Evolutionary conservation across 2,888 invertebrate genomes (phyloP).

Genomic region (Polydrusus cervinus): DNA sequence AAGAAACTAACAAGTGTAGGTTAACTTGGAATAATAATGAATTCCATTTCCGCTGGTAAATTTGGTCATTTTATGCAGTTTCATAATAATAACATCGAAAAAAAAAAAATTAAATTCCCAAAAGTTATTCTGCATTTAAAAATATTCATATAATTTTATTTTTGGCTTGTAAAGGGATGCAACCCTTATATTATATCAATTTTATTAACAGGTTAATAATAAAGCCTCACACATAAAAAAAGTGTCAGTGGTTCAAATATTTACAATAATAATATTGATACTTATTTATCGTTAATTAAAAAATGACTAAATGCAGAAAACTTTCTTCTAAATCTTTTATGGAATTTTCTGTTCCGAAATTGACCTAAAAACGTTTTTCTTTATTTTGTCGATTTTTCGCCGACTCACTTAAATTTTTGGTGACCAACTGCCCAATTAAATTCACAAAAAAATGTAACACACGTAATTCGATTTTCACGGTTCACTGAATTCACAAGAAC

Average conservation of each 20-base stretch:
- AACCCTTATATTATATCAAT: too few relatives aligned
- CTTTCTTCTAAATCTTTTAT: not conserved
- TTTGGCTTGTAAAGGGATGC: too few relatives aligned
- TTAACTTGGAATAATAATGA: constrained; percentile 36
- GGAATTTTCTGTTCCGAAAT: not conserved
- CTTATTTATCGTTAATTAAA: not conserved
- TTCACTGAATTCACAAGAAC: constrained; percentile 48
- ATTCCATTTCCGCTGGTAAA: constrained; percentile 43
- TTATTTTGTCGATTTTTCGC: not conserved
- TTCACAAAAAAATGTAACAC: not conserved
- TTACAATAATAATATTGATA: too few relatives aligned
- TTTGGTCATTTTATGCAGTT: constrained; percentile 38
- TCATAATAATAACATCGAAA: not conserved
- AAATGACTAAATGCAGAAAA: not conserved
- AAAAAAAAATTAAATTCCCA: too few relatives aligned
- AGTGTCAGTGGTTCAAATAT: too few relatives aligned
- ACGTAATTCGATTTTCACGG: constrained; percentile 33
- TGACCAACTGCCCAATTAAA: constrained; percentile 1
- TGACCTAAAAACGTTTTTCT: constrained; percentile 1
- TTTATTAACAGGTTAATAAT: too few relatives aligned
- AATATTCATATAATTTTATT: too few relatives aligned
- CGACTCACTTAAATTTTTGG: constrained; percentile 14
- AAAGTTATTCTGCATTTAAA: too few relatives aligned
- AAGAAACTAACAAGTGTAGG: constrained; percentile 46
- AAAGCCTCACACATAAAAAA: too few relatives aligned